Conservation (phyloP, 2,797 vertebrate species). For the Sebastes miniatus region DNA sequence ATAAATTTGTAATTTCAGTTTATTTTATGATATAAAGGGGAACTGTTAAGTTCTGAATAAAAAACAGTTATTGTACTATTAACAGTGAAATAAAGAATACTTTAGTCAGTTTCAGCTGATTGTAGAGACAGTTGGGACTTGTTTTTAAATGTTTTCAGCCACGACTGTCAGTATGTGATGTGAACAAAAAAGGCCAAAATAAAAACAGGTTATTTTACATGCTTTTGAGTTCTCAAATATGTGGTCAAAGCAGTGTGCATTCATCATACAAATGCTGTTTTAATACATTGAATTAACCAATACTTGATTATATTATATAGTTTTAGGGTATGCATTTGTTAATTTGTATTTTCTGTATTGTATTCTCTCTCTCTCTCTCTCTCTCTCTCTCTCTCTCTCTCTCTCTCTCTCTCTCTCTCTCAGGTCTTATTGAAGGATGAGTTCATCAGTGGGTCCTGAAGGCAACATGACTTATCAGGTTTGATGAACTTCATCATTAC, state of each 20-base stretch:
- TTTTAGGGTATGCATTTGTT: neutral
- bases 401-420: neutral
- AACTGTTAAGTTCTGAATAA: neutral
- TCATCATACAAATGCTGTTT: neutral
- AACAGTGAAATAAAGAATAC: neutral
- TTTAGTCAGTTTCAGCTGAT: neutral
- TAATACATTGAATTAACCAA: neutral
- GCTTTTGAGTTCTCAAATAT: neutral
- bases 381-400: neutral
- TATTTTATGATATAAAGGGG: too few species aligned
- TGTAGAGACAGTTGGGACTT: neutral
- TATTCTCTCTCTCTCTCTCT: neutral
- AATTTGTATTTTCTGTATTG: neutral
- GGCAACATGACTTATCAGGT: slow-evolving; percentile 64
- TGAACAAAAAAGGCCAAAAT: neutral
- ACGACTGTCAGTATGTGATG: neutral
- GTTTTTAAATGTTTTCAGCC: neutral
- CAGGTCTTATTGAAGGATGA: slow-evolving; percentile 47
- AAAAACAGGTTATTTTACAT: neutral
- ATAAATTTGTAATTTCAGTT: neutral
- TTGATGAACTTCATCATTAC: neutral
- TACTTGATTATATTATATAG: neutral
- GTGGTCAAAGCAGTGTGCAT: too few species aligned
- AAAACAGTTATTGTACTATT: neutral
- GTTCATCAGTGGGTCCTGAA: slow-evolving; percentile 17